Conservation (phyloP, 2,113 vertebrate genomes). For the Recurvirostra avosetta region DNA sequence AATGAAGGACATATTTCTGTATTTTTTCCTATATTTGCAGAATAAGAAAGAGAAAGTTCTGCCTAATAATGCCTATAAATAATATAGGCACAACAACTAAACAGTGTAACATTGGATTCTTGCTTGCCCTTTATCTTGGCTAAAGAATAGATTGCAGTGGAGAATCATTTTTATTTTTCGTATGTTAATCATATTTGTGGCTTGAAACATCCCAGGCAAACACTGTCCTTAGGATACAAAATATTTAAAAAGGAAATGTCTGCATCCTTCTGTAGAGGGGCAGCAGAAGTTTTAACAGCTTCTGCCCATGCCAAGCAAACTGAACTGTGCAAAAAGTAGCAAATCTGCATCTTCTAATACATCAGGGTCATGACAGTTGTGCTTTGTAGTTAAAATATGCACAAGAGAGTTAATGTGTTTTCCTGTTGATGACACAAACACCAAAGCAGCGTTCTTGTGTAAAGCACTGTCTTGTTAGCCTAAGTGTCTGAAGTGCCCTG, state of each 20-base stretch:
- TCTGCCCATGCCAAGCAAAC: background rate
- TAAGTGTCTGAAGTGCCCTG: background rate
- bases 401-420: background rate
- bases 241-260: background rate
- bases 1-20: background rate
- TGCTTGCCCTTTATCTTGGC: background rate
- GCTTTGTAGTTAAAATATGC: background rate
- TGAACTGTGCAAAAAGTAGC: background rate
- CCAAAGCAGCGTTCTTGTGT: background rate
- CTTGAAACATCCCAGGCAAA: background rate
- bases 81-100: background rate
- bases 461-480: background rate
- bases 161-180: background rate
- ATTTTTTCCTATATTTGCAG: background rate
- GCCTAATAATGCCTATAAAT: background rate
- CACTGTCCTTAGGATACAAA: background rate
- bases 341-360: background rate
- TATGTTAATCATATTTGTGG: background rate
- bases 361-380: background rate
- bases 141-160: background rate
- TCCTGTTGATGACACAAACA: background rate
- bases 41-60: background rate
- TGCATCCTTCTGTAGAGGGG: background rate
- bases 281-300: background rate
- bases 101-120: background rate